Evolutionary conservation across 2,797 vertebrate genomes (phyloP), one percentile per base, ranked within the genome.

Genomic region (Poeciliopsis turneri): DNA sequence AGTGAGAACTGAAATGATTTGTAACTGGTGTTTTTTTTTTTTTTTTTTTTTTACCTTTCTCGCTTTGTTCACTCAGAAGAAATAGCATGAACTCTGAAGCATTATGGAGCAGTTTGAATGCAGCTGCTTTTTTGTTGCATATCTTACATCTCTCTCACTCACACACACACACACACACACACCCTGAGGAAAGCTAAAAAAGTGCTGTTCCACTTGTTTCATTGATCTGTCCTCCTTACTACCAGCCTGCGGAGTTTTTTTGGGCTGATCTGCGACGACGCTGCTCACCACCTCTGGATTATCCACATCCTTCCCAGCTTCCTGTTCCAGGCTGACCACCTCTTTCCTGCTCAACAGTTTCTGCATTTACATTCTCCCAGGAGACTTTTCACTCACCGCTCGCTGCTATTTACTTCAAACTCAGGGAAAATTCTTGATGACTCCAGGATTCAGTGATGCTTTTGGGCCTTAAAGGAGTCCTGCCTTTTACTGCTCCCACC

Each of bases 331-430:
- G 1, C 57, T 49, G 76, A 84, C 76, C 66, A 61, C 28, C 15
- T n/a, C 59, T 13, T n/a, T 28, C 13, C 69, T 76, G 66, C 23
- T 41, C 12, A 12, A 74, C 76, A 78, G 5, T 71, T 49, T 41
- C 75, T 75, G 72, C 79, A 82, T 84, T 68, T 74, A 53, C 76
- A 49, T 74, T 68, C 3, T 51, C 78, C 74, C 57, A 39, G 3
- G 45, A 83, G 72, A 80, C 49, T 66, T 57, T 49, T 84, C 71
- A 33, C 47, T 78, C 47, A 28, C 41, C 66, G 59, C 76, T 64
- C 28, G 25, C 51, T 0, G 7, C 79, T 55, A 78, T 78, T 87
- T 82, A 76, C 81, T 76, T 82, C 86, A 82, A 85, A 85, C 76
- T 74, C 81, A n/a, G 39, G 53, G 33, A n/a, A 78, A 82, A 64